These are phyloP conservation scores for Pemphredon lugubris DNA, from an alignment of 2,888 invertebrate species.

Conservation along the genomic window DNA sequence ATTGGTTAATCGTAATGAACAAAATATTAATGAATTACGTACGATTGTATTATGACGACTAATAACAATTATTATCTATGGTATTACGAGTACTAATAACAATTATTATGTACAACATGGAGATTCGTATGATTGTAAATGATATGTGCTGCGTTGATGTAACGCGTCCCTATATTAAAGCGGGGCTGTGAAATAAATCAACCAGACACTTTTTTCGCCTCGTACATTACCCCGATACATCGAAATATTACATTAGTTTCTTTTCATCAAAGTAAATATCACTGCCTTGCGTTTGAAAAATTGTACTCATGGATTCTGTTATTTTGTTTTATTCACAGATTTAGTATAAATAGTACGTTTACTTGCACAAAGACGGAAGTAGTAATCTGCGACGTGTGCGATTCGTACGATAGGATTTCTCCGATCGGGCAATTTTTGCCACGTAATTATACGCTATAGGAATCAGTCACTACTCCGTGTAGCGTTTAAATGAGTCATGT, in stretches of 20 bases:
- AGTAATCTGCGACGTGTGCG: slow-evolving; percentile 15
- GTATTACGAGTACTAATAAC: slow-evolving; percentile 64
- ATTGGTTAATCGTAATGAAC: slow-evolving; percentile 67
- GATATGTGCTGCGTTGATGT: slow-evolving; percentile 69
- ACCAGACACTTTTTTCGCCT: slow-evolving; percentile 59
- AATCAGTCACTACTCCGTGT: no score
- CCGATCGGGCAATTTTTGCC: slow-evolving; percentile 8
- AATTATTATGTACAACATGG: slow-evolving; percentile 66
- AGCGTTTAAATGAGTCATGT: no score
- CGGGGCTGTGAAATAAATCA: slow-evolving; percentile 71
- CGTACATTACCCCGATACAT: slow-evolving; percentile 41
- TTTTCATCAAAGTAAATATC: slow-evolving; percentile 29
- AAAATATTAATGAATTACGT: slow-evolving; percentile 64
- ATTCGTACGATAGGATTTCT: slow-evolving; percentile 18
- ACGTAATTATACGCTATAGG: not conserved
- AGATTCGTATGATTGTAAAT: slow-evolving; percentile 68
- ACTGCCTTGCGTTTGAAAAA: slow-evolving; percentile 23
- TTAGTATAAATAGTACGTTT: slow-evolving; percentile 56
- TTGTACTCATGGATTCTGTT: slow-evolving; percentile 33
- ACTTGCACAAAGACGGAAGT: slow-evolving; percentile 30
- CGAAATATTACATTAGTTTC: not conserved
- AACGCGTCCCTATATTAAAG: slow-evolving; percentile 60
- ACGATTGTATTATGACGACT: slow-evolving; percentile 55
- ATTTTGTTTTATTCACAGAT: slow-evolving; percentile 33
- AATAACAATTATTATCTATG: slow-evolving; percentile 61